Evolutionary conservation across 2,113 vertebrate species (phyloP), one percentile per base, ranked within the genome.

Genomic region (Cyanoramphus novaezelandiae): DNA sequence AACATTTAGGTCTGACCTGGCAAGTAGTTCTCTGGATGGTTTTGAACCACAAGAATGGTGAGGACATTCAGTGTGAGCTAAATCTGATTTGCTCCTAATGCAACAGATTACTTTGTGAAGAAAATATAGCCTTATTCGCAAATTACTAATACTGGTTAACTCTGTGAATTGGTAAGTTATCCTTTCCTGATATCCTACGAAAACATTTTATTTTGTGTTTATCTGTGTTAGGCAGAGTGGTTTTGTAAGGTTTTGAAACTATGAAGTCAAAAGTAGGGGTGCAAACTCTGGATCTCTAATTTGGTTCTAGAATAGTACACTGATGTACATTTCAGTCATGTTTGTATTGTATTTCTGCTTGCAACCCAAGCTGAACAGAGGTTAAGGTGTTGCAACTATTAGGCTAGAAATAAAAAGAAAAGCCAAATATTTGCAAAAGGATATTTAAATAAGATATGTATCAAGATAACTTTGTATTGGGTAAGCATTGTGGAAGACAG

Each of bases 41-140:
- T 92, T 46, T 75, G 43, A 92, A 41, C 16, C n/a, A 49, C 39
- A 35, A 0, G 1, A 67, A 41, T 33, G 16, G 46, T 17, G 11
- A 96, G 14, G 27, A 72, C 11, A 50, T 37, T 87, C 29, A 85
- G 35, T 67, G 62, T 0, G 0, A 93, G 11, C 10, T 43, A 64
- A n/a, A 5, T 21, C 31, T 75, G 35, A 89, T 87, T 93, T 87
- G 55, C 25, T 84, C 18, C n/a, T 67, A 68, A 21, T 77, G 44
- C 71, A 88, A 53, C 21, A 86, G 65, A 78, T 78, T 53, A 81
- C 7, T 67, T 84, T 24, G 50, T 72, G 75, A 94, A 93, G 50
- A 78, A 94, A 87, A 82, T 2, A 23, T 1, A 55, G 50, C 15
- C 31, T 75, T 89, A 53, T 55, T 86, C 52, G 47, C 16, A 69